Conservation (phyloP, 2,888 invertebrate species). For the Nomada goodeniana region DNA sequence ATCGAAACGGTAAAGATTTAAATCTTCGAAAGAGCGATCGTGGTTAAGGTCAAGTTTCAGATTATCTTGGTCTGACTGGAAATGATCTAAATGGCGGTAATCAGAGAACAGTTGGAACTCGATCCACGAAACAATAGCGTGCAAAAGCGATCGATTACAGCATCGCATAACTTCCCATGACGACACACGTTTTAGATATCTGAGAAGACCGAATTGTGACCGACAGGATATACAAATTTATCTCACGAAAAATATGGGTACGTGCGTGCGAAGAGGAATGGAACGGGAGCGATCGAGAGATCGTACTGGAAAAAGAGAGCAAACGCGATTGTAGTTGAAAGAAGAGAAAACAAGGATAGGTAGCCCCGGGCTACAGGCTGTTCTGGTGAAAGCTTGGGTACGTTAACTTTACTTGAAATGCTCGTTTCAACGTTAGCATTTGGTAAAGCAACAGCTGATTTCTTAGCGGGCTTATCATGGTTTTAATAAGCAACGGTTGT, state of each 20-base stretch:
- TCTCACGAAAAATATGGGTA: constrained; percentile 30
- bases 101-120: constrained; percentile 7
- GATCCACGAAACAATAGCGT: constrained; percentile 38
- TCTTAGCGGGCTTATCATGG: constrained; percentile 8
- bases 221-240: constrained; percentile 19
- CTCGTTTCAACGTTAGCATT: constrained; percentile 50
- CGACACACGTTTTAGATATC: neutral
- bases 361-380: constrained; percentile 53
- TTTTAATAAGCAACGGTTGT: neutral
- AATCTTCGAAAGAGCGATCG: neutral
- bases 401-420: constrained; percentile 56
- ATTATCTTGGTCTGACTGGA: neutral
- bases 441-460: constrained; percentile 50
- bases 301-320: constrained; percentile 48
- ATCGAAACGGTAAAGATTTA: no score
- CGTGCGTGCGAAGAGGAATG: constrained; percentile 27
- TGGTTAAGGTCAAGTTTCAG: constrained; percentile 36
- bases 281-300: constrained; percentile 42
- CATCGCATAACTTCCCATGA: constrained; percentile 27
- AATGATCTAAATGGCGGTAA: constrained; percentile 39
- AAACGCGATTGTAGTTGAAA: constrained; percentile 55
- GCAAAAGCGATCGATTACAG: constrained; percentile 29
- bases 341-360: constrained; percentile 64
- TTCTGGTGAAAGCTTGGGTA: constrained; percentile 68
- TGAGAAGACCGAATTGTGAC: neutral